Evolutionary conservation across 2,888 invertebrate species (phyloP).

Genomic region (Sepioteuthis lessoniana): DNA sequence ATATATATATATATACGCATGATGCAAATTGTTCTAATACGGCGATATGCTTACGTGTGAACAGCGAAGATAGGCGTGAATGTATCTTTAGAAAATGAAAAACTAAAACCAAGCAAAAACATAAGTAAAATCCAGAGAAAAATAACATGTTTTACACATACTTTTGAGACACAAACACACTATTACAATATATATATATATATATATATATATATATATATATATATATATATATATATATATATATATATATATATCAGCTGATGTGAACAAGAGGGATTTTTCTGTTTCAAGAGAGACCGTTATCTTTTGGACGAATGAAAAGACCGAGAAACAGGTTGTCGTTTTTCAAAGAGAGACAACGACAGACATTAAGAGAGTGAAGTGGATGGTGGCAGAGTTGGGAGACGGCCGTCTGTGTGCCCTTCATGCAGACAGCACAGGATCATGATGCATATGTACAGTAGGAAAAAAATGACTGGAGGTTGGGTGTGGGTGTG

Average conservation of each 20-base stretch:
- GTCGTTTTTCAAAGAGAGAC: slow-evolving; percentile 33
- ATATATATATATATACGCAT: no score
- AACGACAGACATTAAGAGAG: neutral
- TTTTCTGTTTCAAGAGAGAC: neutral
- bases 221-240: neutral
- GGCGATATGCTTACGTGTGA: neutral
- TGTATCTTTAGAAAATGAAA: no score
- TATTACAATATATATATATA: no score
- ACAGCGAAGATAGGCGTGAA: neutral
- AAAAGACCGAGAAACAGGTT: slow-evolving; percentile 33
- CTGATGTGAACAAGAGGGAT: neutral
- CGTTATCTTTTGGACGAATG: neutral
- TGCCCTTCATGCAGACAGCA: slow-evolving; percentile 18
- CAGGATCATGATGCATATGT: slow-evolving; percentile 33
- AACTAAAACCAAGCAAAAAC: no score
- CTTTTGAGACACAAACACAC: no score
- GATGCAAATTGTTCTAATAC: neutral
- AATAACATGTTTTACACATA: no score
- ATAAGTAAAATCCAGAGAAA: no score
- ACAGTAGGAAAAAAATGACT: neutral
- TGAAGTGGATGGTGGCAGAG: neutral
- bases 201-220: no score
- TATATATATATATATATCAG: neutral
- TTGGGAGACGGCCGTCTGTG: neutral
- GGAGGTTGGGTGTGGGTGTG: neutral